Base-by-base conservation (phyloP, 2,113 vertebrate genomes). In the Petromus typicus region DNA sequence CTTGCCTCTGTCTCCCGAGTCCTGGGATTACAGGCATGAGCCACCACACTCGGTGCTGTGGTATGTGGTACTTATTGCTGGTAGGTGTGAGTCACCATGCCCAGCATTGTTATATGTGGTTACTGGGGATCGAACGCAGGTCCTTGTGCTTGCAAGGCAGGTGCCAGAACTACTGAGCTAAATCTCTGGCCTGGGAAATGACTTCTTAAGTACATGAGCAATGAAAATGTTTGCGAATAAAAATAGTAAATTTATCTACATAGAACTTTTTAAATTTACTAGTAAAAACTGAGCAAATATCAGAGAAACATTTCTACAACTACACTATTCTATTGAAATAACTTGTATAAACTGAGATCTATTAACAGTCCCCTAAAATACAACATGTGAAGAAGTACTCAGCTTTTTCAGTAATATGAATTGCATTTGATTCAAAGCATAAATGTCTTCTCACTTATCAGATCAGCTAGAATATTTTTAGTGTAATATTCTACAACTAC, bases 151-250 rank as follows among this genome's bases (percentile, higher is more conserved):
- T n/a, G n/a, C n/a, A n/a, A n/a, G n/a, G n/a, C n/a, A n/a, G n/a
- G n/a, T n/a, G n/a, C n/a, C n/a, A n/a, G n/a, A n/a, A n/a, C n/a
- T n/a, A n/a, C n/a, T n/a, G n/a, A n/a, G n/a, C n/a, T n/a, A n/a
- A n/a, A n/a, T n/a, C n/a, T n/a, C n/a, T n/a, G n/a, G n/a, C n/a
- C n/a, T n/a, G 32, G 54, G 27, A 64, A 89, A 56, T 13, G 37
- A 54, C 37, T 95, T 71, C 23, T 32, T 92, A 63, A 56, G 11
- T 27, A 89, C 43, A n/a, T 8, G 7, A 90, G 17, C 20, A 73
- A n/a, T 73, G 5, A 94, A 92, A 86, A 56, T 57, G 30, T 54
- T 69, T 37, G 66, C 64, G 92, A 85, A 59, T 43, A 43, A 95
- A 75, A 61, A 54, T 18, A 84, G 10, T 32, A 45, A 48, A 56